phyloP scores from a whole-genome alignment of 2,797 vertebrate genomes.

The Mallotus villosus region DNA sequence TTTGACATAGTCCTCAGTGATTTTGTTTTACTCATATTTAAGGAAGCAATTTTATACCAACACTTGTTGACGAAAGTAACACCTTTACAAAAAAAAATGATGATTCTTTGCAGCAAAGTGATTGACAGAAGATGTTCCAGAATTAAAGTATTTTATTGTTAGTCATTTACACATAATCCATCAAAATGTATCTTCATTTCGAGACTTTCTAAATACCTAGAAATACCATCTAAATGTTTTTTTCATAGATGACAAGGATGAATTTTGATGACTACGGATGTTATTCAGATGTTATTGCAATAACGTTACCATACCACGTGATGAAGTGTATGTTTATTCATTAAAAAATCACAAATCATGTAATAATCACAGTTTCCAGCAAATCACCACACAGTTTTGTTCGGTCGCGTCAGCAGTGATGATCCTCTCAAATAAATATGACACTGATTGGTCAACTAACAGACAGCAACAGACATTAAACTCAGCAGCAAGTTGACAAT shows the following conservation, averaged over 20 bases:
- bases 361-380: conserved; percentile 8
- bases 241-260: too few species aligned
- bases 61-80: neutral
- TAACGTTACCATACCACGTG: neutral
- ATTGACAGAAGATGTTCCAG: too few species aligned
- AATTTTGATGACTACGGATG: neutral
- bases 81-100: neutral
- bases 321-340: neutral
- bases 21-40: neutral
- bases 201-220: neutral
- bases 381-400: neutral
- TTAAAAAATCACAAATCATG: conserved; percentile 1
- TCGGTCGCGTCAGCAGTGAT: neutral
- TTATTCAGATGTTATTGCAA: neutral
- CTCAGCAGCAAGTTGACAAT: too few species aligned
- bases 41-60: neutral
- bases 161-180: conserved; percentile 4
- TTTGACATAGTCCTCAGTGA: too few species aligned
- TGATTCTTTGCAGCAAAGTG: too few species aligned
- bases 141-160: too few species aligned
- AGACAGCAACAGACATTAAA: too few species aligned
- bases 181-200: neutral
- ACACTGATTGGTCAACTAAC: too few species aligned
- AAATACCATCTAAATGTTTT: conserved; percentile 30
- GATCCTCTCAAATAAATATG: too few species aligned